These are phyloP conservation scores for Dendrocincla tyrannina DNA, from an alignment of 2,797 vertebrate species.

Conservation along the genomic window DNA sequence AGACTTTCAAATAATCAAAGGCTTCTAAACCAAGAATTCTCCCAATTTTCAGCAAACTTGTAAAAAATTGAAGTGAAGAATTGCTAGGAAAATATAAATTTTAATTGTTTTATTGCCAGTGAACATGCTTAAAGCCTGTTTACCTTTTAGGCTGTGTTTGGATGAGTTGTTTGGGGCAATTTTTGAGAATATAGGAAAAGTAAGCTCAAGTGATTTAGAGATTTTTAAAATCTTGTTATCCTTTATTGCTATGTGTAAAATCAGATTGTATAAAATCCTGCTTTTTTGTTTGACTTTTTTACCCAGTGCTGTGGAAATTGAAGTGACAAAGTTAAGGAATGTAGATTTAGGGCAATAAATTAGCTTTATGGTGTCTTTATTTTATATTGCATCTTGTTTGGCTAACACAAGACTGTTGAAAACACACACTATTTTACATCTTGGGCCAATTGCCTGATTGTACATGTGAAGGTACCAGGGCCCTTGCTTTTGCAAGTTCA, in stretches of 20 bases:
- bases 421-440: background rate
- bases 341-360: background rate
- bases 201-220: background rate
- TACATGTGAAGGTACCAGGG: background rate
- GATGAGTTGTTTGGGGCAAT: background rate
- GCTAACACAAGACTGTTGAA: background rate
- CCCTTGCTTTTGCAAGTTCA: background rate
- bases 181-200: background rate
- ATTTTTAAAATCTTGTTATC: background rate
- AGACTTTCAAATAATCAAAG: background rate
- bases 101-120: background rate
- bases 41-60: background rate
- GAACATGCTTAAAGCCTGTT: background rate
- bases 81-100: background rate
- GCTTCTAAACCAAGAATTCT: background rate
- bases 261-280: background rate
- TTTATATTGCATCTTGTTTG: background rate
- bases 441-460: background rate
- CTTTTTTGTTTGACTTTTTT: background rate
- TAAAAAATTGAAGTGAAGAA: background rate
- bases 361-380: background rate
- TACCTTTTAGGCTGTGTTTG: background rate
- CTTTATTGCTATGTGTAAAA: background rate
- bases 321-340: background rate
- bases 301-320: background rate